Evolutionary conservation across 2,113 vertebrate species (phyloP).

Genomic region (Balaenoptera acutorostrata): DNA sequence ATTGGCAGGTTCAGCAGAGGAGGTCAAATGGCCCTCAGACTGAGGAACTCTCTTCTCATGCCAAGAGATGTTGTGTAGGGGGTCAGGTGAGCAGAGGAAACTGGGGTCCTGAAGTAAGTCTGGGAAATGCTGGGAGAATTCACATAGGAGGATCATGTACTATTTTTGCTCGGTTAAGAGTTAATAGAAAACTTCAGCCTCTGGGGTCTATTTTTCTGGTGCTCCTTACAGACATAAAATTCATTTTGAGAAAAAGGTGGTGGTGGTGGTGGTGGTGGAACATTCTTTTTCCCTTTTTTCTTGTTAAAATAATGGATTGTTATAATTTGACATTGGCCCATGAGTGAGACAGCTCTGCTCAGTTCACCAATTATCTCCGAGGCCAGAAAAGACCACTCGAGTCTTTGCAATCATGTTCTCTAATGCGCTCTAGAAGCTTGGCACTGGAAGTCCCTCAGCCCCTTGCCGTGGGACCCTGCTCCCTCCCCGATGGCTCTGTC

Average conservation of each 20-base stretch:
- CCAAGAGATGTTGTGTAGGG: too few species aligned
- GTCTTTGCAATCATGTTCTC: not conserved
- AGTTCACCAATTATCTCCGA: conserved; percentile 16
- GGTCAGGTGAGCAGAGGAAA: too few species aligned
- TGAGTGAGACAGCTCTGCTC: conserved; percentile 33
- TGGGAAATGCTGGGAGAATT: not conserved
- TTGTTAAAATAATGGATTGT: conserved; percentile 52
- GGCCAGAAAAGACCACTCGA: conserved; percentile 8
- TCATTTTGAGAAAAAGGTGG: conserved; percentile 2
- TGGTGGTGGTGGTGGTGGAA: too few species aligned
- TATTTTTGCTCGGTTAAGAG: not conserved
- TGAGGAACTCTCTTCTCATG: not conserved
- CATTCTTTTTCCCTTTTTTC: not conserved
- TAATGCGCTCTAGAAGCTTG: not conserved
- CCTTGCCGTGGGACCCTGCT: not conserved
- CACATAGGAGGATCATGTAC: not conserved
- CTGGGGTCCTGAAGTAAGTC: not conserved
- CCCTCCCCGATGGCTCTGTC: not conserved
- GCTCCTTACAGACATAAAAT: conserved; percentile 25
- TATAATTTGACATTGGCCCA: conserved; percentile 54
- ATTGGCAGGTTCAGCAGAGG: not conserved
- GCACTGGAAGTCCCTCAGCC: not conserved
- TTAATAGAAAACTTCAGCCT: conserved; percentile 39
- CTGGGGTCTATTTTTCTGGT: not conserved
- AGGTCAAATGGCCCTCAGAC: not conserved